Percentiles rank a stretch among this genome's conserved stretches.
phyloP scores from a whole-genome alignment of 2,113 vertebrate species.

The Ceyx cyanopectus region DNA sequence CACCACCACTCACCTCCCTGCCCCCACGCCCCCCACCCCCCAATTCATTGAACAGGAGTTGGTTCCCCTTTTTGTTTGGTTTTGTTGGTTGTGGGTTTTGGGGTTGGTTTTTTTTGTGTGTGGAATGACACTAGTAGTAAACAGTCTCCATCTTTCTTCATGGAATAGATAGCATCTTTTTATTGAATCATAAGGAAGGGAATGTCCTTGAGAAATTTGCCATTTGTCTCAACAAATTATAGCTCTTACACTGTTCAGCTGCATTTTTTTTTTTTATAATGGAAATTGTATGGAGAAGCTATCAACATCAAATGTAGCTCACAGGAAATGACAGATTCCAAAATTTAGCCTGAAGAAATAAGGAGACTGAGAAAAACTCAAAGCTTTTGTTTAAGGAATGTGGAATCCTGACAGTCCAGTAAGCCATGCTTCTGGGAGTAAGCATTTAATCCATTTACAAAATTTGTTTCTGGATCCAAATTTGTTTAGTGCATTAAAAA shows the following conservation, averaged over 20 bases:
- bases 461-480: slow-evolving; percentile 29
- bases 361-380: not conserved
- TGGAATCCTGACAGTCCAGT: not conserved
- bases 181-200: not conserved
- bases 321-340: not conserved
- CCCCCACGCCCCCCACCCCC: not conserved
- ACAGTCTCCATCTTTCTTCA: not conserved
- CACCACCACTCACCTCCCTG: too few species aligned
- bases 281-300: not conserved
- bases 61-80: not conserved
- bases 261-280: not conserved
- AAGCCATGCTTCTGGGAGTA: not conserved
- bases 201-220: not conserved
- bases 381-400: not conserved
- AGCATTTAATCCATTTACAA: slow-evolving; percentile 49
- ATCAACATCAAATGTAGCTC: not conserved
- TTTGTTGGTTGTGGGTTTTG: too few species aligned
- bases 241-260: not conserved
- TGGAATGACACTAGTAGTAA: not conserved
- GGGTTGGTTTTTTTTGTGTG: not conserved
- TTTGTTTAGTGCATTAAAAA: not conserved
- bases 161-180: not conserved
- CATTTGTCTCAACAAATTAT: not conserved
- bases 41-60: not conserved
- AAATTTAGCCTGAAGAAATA: not conserved